These are phyloP conservation scores for Neoarius graeffei DNA, from an alignment of 2,113 vertebrate genomes.

Conservation along the genomic window DNA sequence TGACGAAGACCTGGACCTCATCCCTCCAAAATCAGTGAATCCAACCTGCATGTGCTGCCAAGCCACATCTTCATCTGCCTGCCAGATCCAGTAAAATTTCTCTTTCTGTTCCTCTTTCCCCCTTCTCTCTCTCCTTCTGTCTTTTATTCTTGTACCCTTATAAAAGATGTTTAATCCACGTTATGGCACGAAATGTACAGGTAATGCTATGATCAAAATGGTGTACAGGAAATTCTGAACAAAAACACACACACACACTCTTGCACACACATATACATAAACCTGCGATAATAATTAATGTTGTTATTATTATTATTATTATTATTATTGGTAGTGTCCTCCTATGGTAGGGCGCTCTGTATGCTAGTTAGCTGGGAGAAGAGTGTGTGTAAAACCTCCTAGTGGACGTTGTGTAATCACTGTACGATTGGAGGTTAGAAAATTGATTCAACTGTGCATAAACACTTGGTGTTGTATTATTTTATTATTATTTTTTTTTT, in stretches of 20 bases:
- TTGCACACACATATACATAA: conserved; percentile 28
- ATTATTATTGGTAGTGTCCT: conserved; percentile 90
- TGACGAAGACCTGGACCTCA: conserved; percentile 96
- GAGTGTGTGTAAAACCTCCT: conserved; percentile 61
- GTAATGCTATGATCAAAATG: conserved; percentile 55
- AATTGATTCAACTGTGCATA: conserved; percentile 51
- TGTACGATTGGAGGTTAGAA: conserved; percentile 50
- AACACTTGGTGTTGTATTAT: conserved; percentile 47
- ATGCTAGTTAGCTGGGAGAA: conserved; percentile 70
- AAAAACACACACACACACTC: conserved; percentile 43
- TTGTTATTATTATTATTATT: conserved; percentile 62
- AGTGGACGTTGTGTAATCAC: conserved; percentile 54
- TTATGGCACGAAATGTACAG: conserved; percentile 51
- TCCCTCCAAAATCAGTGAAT: conserved; percentile 95
- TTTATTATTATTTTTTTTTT: no score
- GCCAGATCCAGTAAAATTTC: conserved; percentile 92
- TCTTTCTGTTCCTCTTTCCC: not conserved
- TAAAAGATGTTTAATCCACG: conserved; percentile 45
- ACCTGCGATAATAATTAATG: conserved; percentile 37
- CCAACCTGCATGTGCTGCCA: conserved; percentile 99
- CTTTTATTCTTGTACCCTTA: conserved; percentile 18
- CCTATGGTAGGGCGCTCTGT: conserved; percentile 97
- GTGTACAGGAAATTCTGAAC: conserved; percentile 36
- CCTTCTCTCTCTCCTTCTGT: conserved; percentile 47
- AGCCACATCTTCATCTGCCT: conserved; percentile 94